Evolutionary conservation across 2,797 vertebrate genomes (phyloP).

Genomic region (Tragelaphus oryx): DNA sequence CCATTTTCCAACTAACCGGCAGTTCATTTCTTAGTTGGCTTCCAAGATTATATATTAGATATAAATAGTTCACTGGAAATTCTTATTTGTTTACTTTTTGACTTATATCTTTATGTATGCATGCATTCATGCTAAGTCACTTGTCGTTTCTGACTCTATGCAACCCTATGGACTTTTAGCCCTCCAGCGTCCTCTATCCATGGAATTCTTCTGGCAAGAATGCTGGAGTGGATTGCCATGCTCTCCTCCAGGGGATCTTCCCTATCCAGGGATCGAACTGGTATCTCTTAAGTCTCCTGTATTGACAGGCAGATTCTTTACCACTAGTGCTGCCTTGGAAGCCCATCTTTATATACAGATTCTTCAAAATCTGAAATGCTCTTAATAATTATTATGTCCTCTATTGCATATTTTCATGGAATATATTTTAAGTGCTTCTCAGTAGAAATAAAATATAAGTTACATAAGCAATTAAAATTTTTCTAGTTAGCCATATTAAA

Average conservation of each 20-base stretch:
- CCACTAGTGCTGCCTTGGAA: not conserved
- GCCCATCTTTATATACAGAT: not conserved
- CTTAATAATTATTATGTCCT: not conserved
- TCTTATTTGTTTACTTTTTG: slow-evolving; percentile 21
- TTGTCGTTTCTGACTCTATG: not conserved
- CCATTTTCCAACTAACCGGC: not conserved
- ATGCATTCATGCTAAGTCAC: not conserved
- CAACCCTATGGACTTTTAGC: not conserved
- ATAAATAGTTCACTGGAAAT: not conserved
- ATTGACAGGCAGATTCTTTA: not conserved
- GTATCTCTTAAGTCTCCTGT: not conserved
- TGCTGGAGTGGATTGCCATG: not conserved
- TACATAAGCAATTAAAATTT: not conserved
- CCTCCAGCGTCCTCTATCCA: not conserved
- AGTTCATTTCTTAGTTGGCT: slow-evolving; percentile 12
- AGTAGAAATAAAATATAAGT: not conserved
- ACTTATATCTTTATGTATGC: not conserved
- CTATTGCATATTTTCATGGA: slow-evolving; percentile 4
- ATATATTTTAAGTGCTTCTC: not conserved
- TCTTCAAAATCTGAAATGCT: not conserved
- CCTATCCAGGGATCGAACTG: rapidly evolving
- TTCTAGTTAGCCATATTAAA: not conserved
- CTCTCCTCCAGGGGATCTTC: not conserved
- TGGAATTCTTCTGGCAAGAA: not conserved
- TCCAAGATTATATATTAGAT: not conserved